These are phyloP conservation scores for Melanotaenia maccullochi DNA, from an alignment of 2,797 vertebrate genomes.

Conservation along the genomic window DNA sequence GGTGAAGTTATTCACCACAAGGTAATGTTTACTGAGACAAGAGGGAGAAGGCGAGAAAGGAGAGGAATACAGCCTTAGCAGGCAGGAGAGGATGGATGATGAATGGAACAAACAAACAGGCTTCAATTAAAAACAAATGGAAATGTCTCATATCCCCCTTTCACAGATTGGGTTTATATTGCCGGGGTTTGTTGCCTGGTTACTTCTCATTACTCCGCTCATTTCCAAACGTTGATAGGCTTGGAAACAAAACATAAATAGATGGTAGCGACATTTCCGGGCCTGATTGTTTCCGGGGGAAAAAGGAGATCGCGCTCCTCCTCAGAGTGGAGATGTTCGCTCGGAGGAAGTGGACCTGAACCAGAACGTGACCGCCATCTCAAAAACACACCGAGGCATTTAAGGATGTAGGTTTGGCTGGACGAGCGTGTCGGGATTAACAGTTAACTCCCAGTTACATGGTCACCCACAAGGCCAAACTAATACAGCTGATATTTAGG, in stretches of 20 bases:
- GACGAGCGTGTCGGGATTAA: not conserved
- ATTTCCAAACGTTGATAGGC: conserved; percentile 75
- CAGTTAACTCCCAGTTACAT: not conserved
- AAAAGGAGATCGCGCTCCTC: conserved; percentile 5
- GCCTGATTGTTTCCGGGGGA: conserved; percentile 64
- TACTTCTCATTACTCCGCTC: conserved; percentile 73
- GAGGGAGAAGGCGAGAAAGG: conserved; percentile 12
- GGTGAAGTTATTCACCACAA: conserved; percentile 62
- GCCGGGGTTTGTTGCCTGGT: conserved; percentile 71
- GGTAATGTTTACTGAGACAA: conserved; percentile 55
- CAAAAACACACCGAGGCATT: not conserved
- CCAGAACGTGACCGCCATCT: conserved; percentile 27
- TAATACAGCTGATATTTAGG: no score
- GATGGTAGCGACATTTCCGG: conserved; percentile 44
- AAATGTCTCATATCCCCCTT: conserved; percentile 77
- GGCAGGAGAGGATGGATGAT: conserved; percentile 30
- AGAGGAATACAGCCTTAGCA: conserved; percentile 43
- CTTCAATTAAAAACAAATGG: conserved; percentile 80
- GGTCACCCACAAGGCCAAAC: not conserved
- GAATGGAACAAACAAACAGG: conserved; percentile 71
- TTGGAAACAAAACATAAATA: conserved; percentile 73
- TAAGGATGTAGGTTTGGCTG: not conserved
- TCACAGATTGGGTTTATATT: conserved; percentile 76
- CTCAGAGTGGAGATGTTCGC: conserved; percentile 3
- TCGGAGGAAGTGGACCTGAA: conserved; percentile 44